These are phyloP conservation scores for Enteromius thamalakanensis DNA, from an alignment of 2,797 vertebrate genomes.

Conservation along the genomic window DNA sequence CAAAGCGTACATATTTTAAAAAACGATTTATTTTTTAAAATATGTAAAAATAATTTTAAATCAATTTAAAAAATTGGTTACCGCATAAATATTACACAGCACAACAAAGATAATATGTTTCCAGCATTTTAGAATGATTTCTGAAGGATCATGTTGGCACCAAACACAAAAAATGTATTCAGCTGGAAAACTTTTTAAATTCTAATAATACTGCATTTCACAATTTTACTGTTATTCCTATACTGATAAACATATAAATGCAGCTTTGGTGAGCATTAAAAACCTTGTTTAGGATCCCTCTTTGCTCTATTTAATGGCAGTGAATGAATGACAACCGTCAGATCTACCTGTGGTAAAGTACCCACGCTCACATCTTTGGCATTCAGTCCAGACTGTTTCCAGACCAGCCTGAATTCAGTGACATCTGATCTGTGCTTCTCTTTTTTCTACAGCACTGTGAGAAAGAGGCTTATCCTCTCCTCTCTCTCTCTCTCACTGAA, in stretches of 20 bases:
- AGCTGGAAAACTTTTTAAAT: background rate
- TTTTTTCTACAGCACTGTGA: constrained; percentile 43
- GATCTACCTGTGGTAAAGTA: constrained; percentile 10
- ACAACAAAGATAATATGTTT: background rate
- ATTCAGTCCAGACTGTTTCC: constrained; percentile 36
- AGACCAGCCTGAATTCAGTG: constrained; percentile 38
- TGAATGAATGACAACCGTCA: background rate
- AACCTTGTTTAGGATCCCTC: background rate
- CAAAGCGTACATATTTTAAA: too few relatives aligned
- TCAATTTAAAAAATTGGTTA: too few relatives aligned
- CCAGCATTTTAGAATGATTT: background rate
- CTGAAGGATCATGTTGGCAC: background rate
- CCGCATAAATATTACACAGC: too few relatives aligned
- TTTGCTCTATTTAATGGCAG: background rate
- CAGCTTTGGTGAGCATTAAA: background rate
- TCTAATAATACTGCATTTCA: background rate
- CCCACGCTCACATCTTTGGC: constrained; percentile 10
- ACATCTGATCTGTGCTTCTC: constrained; percentile 51
- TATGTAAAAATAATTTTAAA: too few relatives aligned
- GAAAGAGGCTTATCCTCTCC: constrained; percentile 54
- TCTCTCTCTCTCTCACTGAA: constrained; percentile 27
- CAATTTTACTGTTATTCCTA: background rate
- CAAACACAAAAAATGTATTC: background rate
- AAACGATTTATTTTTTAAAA: background rate
- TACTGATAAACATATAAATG: background rate